Base-by-base conservation (phyloP, 2,888 invertebrate genomes). In the Drepanosiphum platanoidis region DNA sequence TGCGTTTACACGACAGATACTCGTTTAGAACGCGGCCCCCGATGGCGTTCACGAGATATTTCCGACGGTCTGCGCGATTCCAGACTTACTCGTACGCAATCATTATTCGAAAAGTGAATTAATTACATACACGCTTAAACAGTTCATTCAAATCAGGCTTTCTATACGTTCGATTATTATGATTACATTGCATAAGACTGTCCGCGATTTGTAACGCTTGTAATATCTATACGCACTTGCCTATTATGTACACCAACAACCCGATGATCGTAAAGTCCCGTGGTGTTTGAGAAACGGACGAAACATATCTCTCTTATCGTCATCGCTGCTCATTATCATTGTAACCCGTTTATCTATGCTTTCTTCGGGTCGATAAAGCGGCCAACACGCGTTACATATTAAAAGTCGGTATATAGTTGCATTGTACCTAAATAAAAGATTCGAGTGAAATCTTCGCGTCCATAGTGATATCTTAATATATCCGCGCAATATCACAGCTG, bases 381-480 rank as follows among this genome's bases (percentile, higher is more conserved):
- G 22, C 39, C 30, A 64, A 36, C 66, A 78, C 46, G 5, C 27
- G 18, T 13, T 36, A 42, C 42, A 34, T 80, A 70, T 36, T 64
- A 78, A 80, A 70, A 36, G 27, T 27, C 58, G 18, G 27, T 22
- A 58, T 68, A 27, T 68, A 18, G 8, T n/a, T 46, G 15, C 27
- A 61, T 5, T 61, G n/a, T n/a, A 22, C 18, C 9, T 39, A 4
- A 68, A 70, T 22, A n/a, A n/a, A n/a, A n/a, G 30, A 70, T 58
- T 70, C 34, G 22, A 36, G 80, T 39, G 80, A 80, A 80, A 80
- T 34, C 70, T 70, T 80, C 32, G 79, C 42, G 30, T 18, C 58
- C n/a, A n/a, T 80, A 80, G 70, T 58, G 80, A 80, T 58, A 70
- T 80, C 70, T 80, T 80, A 80, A 80, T 80, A 70, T 70, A 46